phyloP scores from a whole-genome alignment of 2,797 vertebrate genomes.

The Luscinia megarhynchos region DNA sequence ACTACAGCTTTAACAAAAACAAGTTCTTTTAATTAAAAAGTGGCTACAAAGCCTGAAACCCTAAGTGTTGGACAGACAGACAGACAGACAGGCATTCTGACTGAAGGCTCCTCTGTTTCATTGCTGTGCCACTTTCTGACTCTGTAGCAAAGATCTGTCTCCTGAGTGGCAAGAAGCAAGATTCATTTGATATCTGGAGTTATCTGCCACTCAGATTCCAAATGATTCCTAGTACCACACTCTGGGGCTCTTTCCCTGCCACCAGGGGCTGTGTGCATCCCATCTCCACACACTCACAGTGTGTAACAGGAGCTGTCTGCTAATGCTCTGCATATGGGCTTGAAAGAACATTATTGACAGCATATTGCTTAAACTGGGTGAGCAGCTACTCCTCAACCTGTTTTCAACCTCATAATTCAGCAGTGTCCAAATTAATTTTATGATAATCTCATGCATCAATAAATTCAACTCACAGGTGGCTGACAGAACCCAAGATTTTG shows the following conservation, averaged over 20 bases:
- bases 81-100: not conserved
- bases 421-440: constrained; percentile 75
- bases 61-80: not conserved
- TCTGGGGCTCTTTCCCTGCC: not conserved
- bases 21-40: not conserved
- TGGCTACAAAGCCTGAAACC: not conserved
- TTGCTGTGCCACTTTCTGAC: not conserved
- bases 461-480: constrained; percentile 66
- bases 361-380: constrained; percentile 36
- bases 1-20: not conserved
- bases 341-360: constrained; percentile 32
- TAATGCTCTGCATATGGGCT: constrained; percentile 29
- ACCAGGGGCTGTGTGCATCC: not conserved
- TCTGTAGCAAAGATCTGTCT: constrained; percentile 5
- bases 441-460: constrained; percentile 72
- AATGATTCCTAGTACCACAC: not conserved
- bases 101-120: not conserved
- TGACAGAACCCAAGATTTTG: constrained; percentile 67
- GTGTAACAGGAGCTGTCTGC: constrained; percentile 21
- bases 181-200: constrained; percentile 28
- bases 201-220: constrained; percentile 4
- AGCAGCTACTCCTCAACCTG: constrained; percentile 62
- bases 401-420: constrained; percentile 67
- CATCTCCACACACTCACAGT: not conserved
- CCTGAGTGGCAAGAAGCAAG: not conserved